phyloP scores from a whole-genome alignment of 1,140 invertebrate species.

The Artemia franciscana region DNA sequence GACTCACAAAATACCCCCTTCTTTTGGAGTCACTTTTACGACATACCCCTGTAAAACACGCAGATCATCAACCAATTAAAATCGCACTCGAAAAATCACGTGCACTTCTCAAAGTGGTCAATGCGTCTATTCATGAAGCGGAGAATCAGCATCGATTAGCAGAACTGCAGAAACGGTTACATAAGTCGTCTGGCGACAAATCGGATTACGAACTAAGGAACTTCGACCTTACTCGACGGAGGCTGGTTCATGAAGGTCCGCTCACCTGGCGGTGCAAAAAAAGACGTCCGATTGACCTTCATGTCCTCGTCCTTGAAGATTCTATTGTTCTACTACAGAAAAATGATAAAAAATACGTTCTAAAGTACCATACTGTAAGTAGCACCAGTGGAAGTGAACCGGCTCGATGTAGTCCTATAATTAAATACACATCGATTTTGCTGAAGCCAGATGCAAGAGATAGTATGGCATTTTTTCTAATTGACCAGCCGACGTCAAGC shows the following conservation, averaged over 20 bases:
- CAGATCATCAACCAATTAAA: conserved; percentile 28
- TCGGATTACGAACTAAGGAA: conserved; percentile 42
- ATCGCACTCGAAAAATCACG: conserved; percentile 52
- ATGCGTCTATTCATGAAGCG: conserved; percentile 71
- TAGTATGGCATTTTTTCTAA: conserved; percentile 61
- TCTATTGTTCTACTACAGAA: conserved; percentile 66
- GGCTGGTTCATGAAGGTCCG: conserved; percentile 58
- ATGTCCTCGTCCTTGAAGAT: conserved; percentile 65
- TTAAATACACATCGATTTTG: conserved; percentile 42
- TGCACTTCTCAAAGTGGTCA: conserved; percentile 69
- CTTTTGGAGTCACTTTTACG: conserved; percentile 73
- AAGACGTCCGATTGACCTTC: conserved; percentile 54
- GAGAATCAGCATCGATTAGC: conserved; percentile 67
- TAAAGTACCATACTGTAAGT: conserved; percentile 42
- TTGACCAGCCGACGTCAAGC: conserved; percentile 46
- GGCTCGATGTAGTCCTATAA: conserved; percentile 35
- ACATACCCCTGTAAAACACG: conserved; percentile 30
- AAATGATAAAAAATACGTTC: conserved; percentile 57
- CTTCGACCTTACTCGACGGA: conserved; percentile 54
- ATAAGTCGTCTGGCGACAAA: conserved; percentile 42
- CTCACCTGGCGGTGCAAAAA: conserved; percentile 41
- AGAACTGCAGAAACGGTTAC: conserved; percentile 65
- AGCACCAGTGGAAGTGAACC: conserved; percentile 14
- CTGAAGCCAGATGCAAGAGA: conserved; percentile 58
- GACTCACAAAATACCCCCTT: conserved; percentile 82